Evolutionary conservation across 2,113 vertebrate species (phyloP).

Genomic region (Ibidorhyncha struthersii): DNA sequence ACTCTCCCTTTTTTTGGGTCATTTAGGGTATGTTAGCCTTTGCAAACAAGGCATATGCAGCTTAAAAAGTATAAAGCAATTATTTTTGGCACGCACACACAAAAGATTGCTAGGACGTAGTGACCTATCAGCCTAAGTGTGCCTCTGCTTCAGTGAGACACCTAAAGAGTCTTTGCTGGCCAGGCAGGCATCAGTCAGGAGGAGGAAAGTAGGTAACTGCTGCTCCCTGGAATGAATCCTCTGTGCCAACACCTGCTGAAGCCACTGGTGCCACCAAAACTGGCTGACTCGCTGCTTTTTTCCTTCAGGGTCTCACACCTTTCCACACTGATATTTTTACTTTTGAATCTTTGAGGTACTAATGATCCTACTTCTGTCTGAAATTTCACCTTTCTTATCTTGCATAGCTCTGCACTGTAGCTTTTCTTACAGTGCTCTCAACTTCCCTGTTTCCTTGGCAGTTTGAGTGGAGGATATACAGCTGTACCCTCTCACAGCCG

Average conservation of each 20-base stretch:
- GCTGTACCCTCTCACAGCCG: background rate
- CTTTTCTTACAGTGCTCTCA: background rate
- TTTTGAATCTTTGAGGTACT: background rate
- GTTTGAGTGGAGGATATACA: background rate
- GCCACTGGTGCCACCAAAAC: background rate
- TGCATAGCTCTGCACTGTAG: background rate
- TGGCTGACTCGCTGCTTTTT: background rate
- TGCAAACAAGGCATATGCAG: background rate
- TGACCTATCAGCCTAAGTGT: background rate
- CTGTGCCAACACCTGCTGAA: background rate
- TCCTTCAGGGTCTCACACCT: background rate
- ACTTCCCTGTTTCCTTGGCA: background rate
- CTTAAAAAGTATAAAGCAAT: background rate
- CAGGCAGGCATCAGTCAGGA: background rate
- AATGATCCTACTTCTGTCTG: background rate
- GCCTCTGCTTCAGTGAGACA: background rate
- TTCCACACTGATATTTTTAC: background rate
- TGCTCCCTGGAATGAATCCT: background rate
- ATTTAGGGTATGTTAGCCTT: background rate
- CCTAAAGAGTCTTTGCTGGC: background rate
- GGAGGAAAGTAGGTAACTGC: background rate
- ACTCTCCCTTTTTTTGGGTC: background rate
- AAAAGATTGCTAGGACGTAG: background rate
- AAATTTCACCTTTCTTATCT: background rate
- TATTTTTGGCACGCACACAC: background rate